Percentiles rank a stretch among this genome's conserved stretches.
These are phyloP conservation scores for Chaetogeoica ovagalla DNA, from an alignment of 2,888 invertebrate species.

Conservation along the genomic window DNA sequence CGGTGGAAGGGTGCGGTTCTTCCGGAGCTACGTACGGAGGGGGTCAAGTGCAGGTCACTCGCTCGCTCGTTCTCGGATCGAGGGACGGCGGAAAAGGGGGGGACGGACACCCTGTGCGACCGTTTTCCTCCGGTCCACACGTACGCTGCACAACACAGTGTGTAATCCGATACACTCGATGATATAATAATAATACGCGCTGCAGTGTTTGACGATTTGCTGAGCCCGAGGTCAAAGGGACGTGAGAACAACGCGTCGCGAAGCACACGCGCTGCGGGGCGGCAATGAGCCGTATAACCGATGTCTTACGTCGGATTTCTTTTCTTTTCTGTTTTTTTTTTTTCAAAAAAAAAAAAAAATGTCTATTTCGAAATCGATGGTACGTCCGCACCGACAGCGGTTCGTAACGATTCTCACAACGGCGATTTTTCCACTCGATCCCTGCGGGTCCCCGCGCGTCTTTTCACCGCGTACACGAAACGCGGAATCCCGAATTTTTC, in stretches of 20 bases:
- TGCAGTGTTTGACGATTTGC: background rate
- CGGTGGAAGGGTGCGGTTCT: background rate
- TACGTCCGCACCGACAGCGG: no score
- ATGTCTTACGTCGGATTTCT: background rate
- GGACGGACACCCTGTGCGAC: conserved; percentile 29
- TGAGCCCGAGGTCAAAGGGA: conserved; percentile 21
- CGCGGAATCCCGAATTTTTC: no score
- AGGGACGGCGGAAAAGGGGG: background rate
- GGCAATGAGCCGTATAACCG: background rate
- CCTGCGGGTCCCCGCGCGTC: no score
- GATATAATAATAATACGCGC: background rate
- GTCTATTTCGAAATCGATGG: no score
- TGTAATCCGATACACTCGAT: conserved; percentile 38
- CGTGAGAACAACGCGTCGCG: conserved; percentile 26
- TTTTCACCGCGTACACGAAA: no score
- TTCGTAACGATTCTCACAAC: no score
- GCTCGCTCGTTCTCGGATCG: background rate
- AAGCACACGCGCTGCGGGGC: background rate
- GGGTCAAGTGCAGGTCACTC: conserved; percentile 43
- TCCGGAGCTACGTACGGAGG: conserved; percentile 1
- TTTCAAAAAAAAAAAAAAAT: no score
- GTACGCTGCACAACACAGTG: conserved; percentile 21
- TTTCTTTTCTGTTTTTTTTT: no score
- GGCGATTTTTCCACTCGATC: no score
- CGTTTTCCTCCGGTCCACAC: conserved; percentile 29